Conservation (phyloP, 2,888 invertebrate genomes). For the Amblyjoppa proteus region DNA sequence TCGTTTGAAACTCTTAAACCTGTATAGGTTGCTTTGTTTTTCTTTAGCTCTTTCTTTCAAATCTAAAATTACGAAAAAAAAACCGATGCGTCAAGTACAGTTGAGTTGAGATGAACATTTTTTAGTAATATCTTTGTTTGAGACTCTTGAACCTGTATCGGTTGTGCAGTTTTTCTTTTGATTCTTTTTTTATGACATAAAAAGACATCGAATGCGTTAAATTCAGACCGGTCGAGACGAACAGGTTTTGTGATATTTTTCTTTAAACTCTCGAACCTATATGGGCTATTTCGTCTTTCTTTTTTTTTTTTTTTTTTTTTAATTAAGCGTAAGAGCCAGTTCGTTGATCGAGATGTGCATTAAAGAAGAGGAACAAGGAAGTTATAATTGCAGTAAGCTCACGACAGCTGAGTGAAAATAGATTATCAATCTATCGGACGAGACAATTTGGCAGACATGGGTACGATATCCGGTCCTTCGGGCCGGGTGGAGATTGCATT, state of each 20-base stretch:
- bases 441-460: conserved; percentile 54
- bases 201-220: too few relatives aligned
- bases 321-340: background rate
- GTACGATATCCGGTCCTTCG: conserved; percentile 43
- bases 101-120: too few relatives aligned
- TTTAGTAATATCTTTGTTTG: too few relatives aligned
- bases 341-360: background rate
- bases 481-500: conserved; percentile 30
- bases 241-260: too few relatives aligned
- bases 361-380: background rate
- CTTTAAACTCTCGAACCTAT: too few relatives aligned
- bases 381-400: background rate
- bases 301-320: background rate
- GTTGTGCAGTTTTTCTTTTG: too few relatives aligned
- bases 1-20: background rate
- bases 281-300: too few relatives aligned
- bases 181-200: too few relatives aligned
- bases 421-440: conserved; percentile 45
- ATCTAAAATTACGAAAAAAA: too few relatives aligned
- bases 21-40: background rate
- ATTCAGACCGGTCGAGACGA: too few relatives aligned
- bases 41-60: background rate
- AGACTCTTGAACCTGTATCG: too few relatives aligned
- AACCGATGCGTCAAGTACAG: background rate
- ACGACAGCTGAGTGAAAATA: background rate